A percentile compares a stretch with the other conserved stretches of the same genome.
Evolutionary conservation across 2,888 invertebrate genomes (phyloP).

Genomic region (Aethes cnicana): DNA sequence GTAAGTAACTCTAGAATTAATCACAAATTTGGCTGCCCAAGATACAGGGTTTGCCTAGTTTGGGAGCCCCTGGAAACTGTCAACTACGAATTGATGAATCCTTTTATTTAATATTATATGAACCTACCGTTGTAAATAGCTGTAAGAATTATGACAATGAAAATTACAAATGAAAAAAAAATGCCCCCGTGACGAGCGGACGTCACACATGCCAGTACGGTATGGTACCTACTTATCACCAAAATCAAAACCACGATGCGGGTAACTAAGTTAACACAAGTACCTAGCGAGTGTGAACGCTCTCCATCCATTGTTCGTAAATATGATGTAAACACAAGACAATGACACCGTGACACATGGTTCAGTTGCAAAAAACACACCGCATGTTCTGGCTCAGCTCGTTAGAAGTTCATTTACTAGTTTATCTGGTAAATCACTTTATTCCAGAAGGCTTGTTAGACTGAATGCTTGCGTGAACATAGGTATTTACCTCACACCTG

Average conservation of each 20-base stretch:
- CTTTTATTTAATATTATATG: too few relatives aligned
- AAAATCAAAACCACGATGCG: background rate
- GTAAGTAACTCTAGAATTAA: too few relatives aligned
- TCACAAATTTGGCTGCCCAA: too few relatives aligned
- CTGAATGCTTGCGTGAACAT: conserved; percentile 4
- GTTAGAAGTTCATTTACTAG: background rate
- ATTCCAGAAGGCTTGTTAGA: conserved; percentile 9
- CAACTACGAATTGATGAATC: too few relatives aligned
- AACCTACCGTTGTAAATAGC: too few relatives aligned
- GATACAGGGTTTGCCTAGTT: too few relatives aligned
- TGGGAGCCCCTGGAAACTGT: too few relatives aligned
- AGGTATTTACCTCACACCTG: conserved; percentile 7
- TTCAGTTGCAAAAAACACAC: conserved; percentile 1
- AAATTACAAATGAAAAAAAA: too few relatives aligned
- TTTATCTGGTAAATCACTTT: background rate
- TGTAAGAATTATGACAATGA: too few relatives aligned
- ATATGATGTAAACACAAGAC: conserved; percentile 37
- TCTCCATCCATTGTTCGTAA: conserved; percentile 15
- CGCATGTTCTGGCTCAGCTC: background rate
- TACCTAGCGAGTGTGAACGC: background rate
- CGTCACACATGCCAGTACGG: too few relatives aligned
- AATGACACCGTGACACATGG: conserved; percentile 36
- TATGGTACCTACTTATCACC: background rate
- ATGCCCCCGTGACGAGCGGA: too few relatives aligned
- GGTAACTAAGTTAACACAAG: conserved; percentile 8